Evolutionary conservation across 2,888 invertebrate genomes (phyloP), one percentile per base, ranked within the genome.

Genomic region (Salticus scenicus): DNA sequence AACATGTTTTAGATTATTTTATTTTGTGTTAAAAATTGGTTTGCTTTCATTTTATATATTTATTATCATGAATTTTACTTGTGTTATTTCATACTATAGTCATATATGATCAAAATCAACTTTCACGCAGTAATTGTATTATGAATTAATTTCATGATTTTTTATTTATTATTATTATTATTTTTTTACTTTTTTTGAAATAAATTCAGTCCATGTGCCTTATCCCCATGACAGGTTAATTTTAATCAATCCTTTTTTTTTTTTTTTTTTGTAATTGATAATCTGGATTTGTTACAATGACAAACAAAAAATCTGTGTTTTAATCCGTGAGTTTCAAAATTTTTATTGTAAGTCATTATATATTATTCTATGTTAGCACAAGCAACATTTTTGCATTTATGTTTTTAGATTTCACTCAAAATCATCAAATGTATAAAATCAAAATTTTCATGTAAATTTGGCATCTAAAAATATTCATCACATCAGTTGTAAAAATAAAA

Each of bases 201-300:
- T n/a, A n/a, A n/a, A 57, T 20, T 57, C 57, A 57, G 57, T 57
- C 57, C 57, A 57, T 57, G 57, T 57, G 57, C 57, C 57, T 57
- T 57, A 57, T 24, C 57, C n/a, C n/a, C 57, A 57, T 57, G 57
- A 57, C 24, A 57, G 24, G 20, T 57, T 47, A 10, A 17, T 20
- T 5, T 24, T 24, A 1, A 57, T 57, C 57, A 47, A 17, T 47
- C 2, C 47, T 37, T 17, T n/a, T 37, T 37, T 37, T 37, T 12
- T n/a, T n/a, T n/a, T n/a, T n/a, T n/a, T n/a, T n/a, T n/a, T n/a
- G n/a, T n/a, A n/a, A n/a, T n/a, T n/a, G n/a, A n/a, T n/a, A n/a
- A n/a, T 17, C 17, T 47, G n/a, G 5, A 7, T 57, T n/a, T 57
- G 8, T 57, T 57, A 57, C 17, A 1, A 2, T 57, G 8, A 4